A percentile compares a stretch with the other conserved stretches of the same genome.
phyloP scores from a whole-genome alignment of 2,797 vertebrate species.

The Apogon talboti region DNA sequence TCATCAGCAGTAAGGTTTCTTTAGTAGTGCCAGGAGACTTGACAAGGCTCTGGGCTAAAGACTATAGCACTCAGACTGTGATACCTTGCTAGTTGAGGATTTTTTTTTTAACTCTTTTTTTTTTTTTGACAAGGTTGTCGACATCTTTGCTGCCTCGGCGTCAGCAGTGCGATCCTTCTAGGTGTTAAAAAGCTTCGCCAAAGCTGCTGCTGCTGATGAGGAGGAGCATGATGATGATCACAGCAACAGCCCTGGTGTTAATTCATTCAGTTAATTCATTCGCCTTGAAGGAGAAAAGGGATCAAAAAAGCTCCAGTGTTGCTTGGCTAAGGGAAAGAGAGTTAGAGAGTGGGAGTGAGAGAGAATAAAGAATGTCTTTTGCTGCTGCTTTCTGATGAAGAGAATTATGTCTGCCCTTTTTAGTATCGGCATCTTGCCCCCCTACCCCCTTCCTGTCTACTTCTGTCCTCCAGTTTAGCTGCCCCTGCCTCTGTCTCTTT shows the following conservation, averaged over 20 bases:
- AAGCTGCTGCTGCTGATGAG: constrained; percentile 69
- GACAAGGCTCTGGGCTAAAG: constrained; percentile 73
- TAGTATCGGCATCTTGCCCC: constrained; percentile 49
- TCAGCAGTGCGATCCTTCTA: constrained; percentile 72
- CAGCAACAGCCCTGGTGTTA: constrained; percentile 72
- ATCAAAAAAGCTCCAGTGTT: constrained; percentile 49
- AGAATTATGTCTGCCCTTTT: constrained; percentile 65
- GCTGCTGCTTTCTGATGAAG: constrained; percentile 51
- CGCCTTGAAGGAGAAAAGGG: constrained; percentile 60
- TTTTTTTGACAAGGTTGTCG: constrained; percentile 68
- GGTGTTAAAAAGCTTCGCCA: constrained; percentile 75
- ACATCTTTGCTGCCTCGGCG: constrained; percentile 68
- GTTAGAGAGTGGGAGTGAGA: constrained; percentile 37
- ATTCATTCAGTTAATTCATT: constrained; percentile 79
- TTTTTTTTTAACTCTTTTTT: background rate
- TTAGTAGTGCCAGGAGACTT: constrained; percentile 70
- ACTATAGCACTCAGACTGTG: constrained; percentile 59
- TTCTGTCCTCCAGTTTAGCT: constrained; percentile 54
- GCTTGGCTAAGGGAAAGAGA: constrained; percentile 68
- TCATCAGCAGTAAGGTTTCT: constrained; percentile 65
- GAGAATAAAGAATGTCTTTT: constrained; percentile 41
- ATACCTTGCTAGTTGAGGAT: constrained; percentile 57
- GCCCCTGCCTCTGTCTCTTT: constrained; percentile 55
- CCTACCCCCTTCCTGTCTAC: constrained; percentile 21
- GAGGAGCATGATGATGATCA: constrained; percentile 65